Conservation (phyloP, 2,113 vertebrate genomes). For the Suncus etruscus region DNA sequence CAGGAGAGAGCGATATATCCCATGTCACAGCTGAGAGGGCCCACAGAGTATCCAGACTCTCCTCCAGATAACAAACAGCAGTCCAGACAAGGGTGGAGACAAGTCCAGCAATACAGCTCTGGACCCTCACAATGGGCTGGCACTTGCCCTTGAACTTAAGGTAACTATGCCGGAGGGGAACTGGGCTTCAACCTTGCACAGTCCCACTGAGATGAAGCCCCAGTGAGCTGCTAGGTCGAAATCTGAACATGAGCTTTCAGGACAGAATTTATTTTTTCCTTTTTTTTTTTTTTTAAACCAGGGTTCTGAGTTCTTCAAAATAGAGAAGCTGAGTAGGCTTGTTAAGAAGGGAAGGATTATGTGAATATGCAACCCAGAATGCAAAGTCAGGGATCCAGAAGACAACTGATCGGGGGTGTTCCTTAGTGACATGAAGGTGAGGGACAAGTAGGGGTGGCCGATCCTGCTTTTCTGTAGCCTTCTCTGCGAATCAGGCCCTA, state of each 20-base stretch:
- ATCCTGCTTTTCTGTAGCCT: not conserved
- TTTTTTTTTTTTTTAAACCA: slow-evolving; percentile 31
- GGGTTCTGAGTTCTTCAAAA: not conserved
- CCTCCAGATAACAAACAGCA: not conserved
- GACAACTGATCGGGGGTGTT: not conserved
- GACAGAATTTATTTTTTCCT: not conserved
- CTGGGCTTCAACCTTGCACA: not conserved
- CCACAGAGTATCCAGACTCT: not conserved
- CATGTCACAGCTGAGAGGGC: not conserved
- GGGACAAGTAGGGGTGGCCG: not conserved
- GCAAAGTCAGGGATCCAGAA: not conserved
- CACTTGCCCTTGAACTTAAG: not conserved
- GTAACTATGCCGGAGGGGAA: not conserved
- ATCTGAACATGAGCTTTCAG: slow-evolving; percentile 39
- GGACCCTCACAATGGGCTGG: not conserved
- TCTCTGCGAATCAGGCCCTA: not conserved
- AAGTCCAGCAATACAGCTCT: not conserved
- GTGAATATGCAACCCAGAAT: not conserved
- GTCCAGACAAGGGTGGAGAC: not conserved
- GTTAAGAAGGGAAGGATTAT: not conserved
- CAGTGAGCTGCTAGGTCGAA: not conserved
- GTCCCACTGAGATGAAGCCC: not conserved
- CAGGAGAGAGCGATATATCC: not conserved
- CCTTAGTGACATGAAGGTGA: not conserved
- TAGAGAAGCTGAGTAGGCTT: not conserved